Evolutionary conservation across 2,888 invertebrate species (phyloP), one percentile per base, ranked within the genome.

Genomic region (Limnephilus lunatus): DNA sequence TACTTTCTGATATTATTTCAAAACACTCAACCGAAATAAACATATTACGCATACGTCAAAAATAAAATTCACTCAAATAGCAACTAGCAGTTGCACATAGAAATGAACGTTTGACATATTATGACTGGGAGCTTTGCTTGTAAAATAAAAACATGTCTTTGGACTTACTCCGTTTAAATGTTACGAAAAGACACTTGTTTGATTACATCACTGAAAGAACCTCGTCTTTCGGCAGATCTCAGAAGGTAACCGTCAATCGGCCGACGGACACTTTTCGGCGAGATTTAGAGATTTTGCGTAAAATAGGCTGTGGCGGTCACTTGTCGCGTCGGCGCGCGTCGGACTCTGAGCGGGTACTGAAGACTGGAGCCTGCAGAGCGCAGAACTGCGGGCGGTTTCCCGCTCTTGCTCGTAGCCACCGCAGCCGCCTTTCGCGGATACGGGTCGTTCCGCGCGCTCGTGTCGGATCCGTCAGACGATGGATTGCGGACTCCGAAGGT

Each of bases 361-460:
- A 94, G 92, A n/a, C 94, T 94, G 85, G 95, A 95, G 92, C 95
- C 94, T 15, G 95, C 94, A 80, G 95, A 94, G 48, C 95, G 95
- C 5, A 95, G 95, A 93, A 95, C 96, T 4, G 86, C 83, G 35
- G 80, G 32, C 68, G 89, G 86, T n/a, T n/a, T n/a, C n/a, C n/a
- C n/a, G 44, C 39, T 39, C 39, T 7, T 14, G 82, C 68, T 14
- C 94, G 90, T 95, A 96, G 3, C 95, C 95, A 39, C 96, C 95
- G 91, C 94, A 95, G 80, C 95, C 95, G 11, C 95, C 53, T 53
- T 94, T 11, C 95, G 95, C 44, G 94, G 94, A 39, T 94, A 94
- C 94, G 85, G 94, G 95, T 90, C 94, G 94, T 53, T 53, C 53
- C 53, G 53, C 53, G 53, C 53, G 53, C 53, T 53, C 53, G 53